phyloP scores from a whole-genome alignment of 2,113 vertebrate species.

The Sitta europaea region DNA sequence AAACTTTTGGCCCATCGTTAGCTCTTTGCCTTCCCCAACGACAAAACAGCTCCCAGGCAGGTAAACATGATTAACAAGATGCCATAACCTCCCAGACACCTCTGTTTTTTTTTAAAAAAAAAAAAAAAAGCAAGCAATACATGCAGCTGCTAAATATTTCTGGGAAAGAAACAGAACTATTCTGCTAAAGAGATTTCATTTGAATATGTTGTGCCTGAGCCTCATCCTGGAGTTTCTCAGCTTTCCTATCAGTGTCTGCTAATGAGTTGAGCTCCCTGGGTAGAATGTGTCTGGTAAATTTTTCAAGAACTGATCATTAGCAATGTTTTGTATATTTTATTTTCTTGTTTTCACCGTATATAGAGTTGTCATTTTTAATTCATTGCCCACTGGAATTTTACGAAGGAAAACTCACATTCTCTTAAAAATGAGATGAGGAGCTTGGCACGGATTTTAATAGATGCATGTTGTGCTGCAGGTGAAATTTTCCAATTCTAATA shows the following conservation, averaged over 20 bases:
- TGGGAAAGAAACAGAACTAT: neutral
- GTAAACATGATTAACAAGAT: neutral
- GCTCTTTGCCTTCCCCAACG: neutral
- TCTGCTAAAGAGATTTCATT: neutral
- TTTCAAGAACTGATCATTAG: conserved; percentile 66
- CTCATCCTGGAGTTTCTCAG: neutral
- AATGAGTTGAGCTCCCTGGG: conserved; percentile 58
- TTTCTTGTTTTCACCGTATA: conserved; percentile 53
- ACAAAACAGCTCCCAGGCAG: neutral
- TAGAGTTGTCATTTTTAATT: conserved; percentile 70
- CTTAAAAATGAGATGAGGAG: conserved; percentile 11
- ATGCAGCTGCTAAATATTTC: neutral
- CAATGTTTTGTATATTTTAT: conserved; percentile 71
- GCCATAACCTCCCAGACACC: neutral
- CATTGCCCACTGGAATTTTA: conserved; percentile 66
- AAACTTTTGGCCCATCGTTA: neutral
- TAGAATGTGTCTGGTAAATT: conserved; percentile 52
- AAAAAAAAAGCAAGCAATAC: neutral
- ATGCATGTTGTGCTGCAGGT: conserved; percentile 1
- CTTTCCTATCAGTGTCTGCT: conserved; percentile 34
- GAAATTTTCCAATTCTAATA: neutral
- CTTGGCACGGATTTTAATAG: conserved; percentile 4
- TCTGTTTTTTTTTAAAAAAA: neutral
- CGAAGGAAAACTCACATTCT: conserved; percentile 1
- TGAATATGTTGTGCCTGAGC: conserved; percentile 17